Conservation (phyloP, 2,113 vertebrate genomes). For the Nothocercus julius region DNA sequence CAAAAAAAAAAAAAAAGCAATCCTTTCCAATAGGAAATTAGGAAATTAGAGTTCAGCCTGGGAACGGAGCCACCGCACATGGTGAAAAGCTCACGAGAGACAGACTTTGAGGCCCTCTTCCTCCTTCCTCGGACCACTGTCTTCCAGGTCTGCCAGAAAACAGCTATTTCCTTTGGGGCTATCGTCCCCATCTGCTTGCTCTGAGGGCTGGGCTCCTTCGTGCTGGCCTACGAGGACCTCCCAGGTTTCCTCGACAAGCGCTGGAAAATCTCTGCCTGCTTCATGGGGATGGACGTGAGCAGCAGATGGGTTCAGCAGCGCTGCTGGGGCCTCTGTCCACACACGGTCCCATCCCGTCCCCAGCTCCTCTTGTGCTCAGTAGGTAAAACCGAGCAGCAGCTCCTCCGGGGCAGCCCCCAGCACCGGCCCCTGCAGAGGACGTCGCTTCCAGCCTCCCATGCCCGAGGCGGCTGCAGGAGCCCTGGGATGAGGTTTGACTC, state of each 20-base stretch:
- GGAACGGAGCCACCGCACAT: not conserved
- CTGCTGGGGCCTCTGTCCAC: too few species aligned
- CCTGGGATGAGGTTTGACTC: not conserved
- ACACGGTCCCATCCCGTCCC: not conserved
- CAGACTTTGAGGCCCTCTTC: not conserved
- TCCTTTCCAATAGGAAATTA: not conserved
- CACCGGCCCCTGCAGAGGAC: rapidly evolving
- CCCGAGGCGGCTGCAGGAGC: not conserved
- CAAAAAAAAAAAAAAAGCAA: not conserved
- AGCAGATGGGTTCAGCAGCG: too few species aligned
- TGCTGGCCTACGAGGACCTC: rapidly evolving
- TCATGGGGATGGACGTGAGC: rapidly evolving
- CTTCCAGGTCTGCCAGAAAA: not conserved
- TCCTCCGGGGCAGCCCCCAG: not conserved
- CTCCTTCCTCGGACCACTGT: not conserved
- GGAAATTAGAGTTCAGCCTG: not conserved
- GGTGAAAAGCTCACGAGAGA: not conserved
- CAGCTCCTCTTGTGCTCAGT: not conserved
- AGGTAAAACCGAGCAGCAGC: not conserved
- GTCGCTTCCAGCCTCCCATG: not conserved
- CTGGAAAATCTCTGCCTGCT: not conserved
- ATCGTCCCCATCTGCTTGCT: not conserved
- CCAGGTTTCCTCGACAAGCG: not conserved
- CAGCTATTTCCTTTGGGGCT: not conserved
- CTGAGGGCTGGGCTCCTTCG: not conserved